Conservation (phyloP, 2,797 vertebrate genomes). For the Acipenser transmontanus region DNA sequence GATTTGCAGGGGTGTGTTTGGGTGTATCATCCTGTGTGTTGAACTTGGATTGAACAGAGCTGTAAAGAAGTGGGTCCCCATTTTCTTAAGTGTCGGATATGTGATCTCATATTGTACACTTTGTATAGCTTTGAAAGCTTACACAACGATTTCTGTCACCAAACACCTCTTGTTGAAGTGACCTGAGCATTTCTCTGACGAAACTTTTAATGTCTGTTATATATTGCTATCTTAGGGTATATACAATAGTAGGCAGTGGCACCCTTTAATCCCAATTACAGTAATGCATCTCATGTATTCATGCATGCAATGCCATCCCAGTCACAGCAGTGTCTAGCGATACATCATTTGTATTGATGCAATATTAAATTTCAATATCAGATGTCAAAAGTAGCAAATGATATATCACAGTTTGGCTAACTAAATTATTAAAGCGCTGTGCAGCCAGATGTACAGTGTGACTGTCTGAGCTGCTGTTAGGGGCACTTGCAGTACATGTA, state of each 20-base stretch:
- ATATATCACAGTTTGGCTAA: slow-evolving; percentile 75
- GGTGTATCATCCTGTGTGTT: no score
- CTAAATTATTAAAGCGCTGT: slow-evolving; percentile 73
- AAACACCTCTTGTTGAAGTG: background rate
- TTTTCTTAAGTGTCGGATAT: background rate
- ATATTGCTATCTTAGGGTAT: background rate
- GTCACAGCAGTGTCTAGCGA: slow-evolving; percentile 53
- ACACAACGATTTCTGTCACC: background rate
- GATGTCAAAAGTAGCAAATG: slow-evolving; percentile 81
- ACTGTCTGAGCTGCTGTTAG: slow-evolving; percentile 59
- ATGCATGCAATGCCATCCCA: slow-evolving; percentile 56
- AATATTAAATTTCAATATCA: slow-evolving; percentile 80
- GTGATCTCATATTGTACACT: background rate
- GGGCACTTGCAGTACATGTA: no score
- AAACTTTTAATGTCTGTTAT: background rate
- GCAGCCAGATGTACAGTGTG: slow-evolving; percentile 37
- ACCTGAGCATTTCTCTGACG: background rate
- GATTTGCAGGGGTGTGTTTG: no score
- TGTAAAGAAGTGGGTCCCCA: background rate
- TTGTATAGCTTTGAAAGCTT: background rate
- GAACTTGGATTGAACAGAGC: no score
- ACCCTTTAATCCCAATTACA: slow-evolving; percentile 1
- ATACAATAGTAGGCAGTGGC: background rate
- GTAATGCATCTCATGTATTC: slow-evolving; percentile 32
- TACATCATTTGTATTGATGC: slow-evolving; percentile 77